These are phyloP conservation scores for Bellardia bayeri DNA, from an alignment of 2,888 invertebrate species.

Conservation along the genomic window DNA sequence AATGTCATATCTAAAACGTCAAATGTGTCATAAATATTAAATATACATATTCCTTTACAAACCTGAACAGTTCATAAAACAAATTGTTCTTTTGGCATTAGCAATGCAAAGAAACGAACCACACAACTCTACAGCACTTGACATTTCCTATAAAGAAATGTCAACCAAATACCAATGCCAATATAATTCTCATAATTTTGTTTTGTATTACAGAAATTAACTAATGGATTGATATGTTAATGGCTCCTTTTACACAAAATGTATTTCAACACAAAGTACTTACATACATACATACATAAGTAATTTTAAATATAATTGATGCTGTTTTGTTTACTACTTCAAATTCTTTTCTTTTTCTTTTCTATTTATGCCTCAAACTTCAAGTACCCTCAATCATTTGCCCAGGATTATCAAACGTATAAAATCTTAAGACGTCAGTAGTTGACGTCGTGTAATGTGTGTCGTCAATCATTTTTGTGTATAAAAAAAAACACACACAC, in stretches of 20 bases:
- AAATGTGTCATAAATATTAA: slow-evolving; percentile 17
- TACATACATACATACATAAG: too few species aligned
- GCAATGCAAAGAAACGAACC: slow-evolving; percentile 32
- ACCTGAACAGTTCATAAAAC: neutral
- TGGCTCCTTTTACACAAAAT: neutral
- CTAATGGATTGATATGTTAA: slow-evolving; percentile 36
- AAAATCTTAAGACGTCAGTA: slow-evolving; percentile 19
- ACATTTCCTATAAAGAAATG: slow-evolving; percentile 18
- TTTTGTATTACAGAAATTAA: slow-evolving; percentile 9
- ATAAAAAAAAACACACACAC: neutral
- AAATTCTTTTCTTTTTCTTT: neutral
- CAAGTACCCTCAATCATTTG: slow-evolving; percentile 59
- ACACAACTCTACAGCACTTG: slow-evolving; percentile 37
- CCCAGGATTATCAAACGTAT: neutral
- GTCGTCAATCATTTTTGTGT: slow-evolving; percentile 60
- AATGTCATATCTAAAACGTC: slow-evolving; percentile 2
- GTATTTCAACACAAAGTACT: neutral
- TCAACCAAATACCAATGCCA: slow-evolving; percentile 29
- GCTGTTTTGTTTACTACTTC: slow-evolving; percentile 26
- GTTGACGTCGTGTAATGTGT: slow-evolving; percentile 41
- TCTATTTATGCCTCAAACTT: slow-evolving; percentile 5
- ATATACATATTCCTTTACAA: neutral
- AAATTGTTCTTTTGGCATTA: slow-evolving; percentile 59
- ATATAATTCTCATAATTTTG: slow-evolving; percentile 31
- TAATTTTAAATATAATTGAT: slow-evolving; percentile 46